A percentile compares a stretch with the other conserved stretches of the same genome.
Evolutionary conservation across 92 coral and sea anemone species (phyloP).

Genomic region (Desmophyllum pertusum): DNA sequence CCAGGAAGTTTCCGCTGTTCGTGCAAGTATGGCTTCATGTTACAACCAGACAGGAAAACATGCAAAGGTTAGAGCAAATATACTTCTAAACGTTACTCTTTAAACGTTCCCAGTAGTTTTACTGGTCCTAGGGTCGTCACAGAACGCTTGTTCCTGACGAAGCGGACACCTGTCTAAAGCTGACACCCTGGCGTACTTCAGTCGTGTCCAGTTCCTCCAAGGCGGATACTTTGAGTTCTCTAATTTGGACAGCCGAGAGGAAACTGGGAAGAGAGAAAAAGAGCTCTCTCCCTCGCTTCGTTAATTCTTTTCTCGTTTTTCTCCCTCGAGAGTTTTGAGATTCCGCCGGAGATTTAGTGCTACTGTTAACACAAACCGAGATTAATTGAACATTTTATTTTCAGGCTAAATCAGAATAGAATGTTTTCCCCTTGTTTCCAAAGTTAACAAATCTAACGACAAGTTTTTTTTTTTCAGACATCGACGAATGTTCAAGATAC

Average conservation of each 20-base stretch:
- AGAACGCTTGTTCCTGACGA: not conserved
- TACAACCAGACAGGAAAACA: constrained; percentile 79
- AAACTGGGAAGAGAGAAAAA: too few relatives aligned
- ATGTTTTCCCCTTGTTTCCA: too few relatives aligned
- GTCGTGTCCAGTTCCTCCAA: not conserved
- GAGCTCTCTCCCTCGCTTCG: too few relatives aligned
- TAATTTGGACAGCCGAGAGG: too few relatives aligned
- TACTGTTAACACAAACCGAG: not conserved
- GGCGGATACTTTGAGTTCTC: too few relatives aligned
- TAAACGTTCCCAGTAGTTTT: too few relatives aligned
- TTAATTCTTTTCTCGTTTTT: too few relatives aligned
- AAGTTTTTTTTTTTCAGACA: constrained; percentile 54
- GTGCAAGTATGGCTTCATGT: constrained; percentile 70
- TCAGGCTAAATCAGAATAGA: not conserved
- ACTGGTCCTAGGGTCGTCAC: too few relatives aligned
- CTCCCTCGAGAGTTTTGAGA: too few relatives aligned
- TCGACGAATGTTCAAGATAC: constrained; percentile 91
- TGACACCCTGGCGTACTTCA: not conserved
- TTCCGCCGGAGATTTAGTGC: too few relatives aligned
- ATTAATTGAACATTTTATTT: not conserved
- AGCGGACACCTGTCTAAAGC: not conserved
- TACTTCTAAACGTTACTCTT: too few relatives aligned
- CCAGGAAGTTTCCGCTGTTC: constrained; percentile 92
- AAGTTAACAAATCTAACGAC: not conserved
- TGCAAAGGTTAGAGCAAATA: constrained; percentile 64